phyloP scores from a whole-genome alignment of 2,797 vertebrate genomes.

The Craterocephalus amniculus region DNA sequence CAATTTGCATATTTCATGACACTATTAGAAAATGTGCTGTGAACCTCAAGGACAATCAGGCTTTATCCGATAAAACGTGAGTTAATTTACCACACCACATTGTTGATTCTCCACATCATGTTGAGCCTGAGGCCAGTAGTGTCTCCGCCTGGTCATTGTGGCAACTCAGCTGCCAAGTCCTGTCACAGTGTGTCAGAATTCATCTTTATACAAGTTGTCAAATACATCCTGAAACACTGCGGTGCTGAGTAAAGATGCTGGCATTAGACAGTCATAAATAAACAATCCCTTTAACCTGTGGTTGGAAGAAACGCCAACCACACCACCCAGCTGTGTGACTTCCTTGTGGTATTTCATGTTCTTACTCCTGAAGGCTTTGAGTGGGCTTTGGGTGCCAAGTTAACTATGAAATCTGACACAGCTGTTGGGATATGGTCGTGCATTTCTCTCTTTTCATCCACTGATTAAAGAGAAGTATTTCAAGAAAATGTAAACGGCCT shows the following conservation, averaged over 20 bases:
- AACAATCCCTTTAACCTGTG: slow-evolving; percentile 6
- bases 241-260: slow-evolving; percentile 5
- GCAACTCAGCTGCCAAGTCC: slow-evolving; percentile 16
- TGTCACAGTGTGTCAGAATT: slow-evolving; percentile 43
- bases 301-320: slow-evolving; percentile 17
- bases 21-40: background rate
- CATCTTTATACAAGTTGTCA: slow-evolving; percentile 23
- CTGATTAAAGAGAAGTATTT: slow-evolving; percentile 1
- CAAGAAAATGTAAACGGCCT: background rate
- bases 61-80: background rate
- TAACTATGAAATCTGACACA: slow-evolving; percentile 1
- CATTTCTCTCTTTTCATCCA: background rate
- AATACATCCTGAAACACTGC: slow-evolving; percentile 16
- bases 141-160: slow-evolving; percentile 32
- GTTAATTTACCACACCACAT: slow-evolving; percentile 6
- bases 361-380: slow-evolving; percentile 6
- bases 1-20: slow-evolving; percentile 3
- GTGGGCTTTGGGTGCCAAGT: slow-evolving; percentile 6
- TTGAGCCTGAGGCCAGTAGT: slow-evolving; percentile 19
- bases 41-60: background rate
- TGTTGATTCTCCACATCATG: slow-evolving; percentile 16
- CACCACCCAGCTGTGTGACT: slow-evolving; percentile 6
- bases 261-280: slow-evolving; percentile 15
- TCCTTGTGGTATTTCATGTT: slow-evolving; percentile 10
- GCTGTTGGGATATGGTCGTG: slow-evolving; percentile 7